Base-by-base conservation (phyloP, 2,888 invertebrate species). In the Crematogaster levior region DNA sequence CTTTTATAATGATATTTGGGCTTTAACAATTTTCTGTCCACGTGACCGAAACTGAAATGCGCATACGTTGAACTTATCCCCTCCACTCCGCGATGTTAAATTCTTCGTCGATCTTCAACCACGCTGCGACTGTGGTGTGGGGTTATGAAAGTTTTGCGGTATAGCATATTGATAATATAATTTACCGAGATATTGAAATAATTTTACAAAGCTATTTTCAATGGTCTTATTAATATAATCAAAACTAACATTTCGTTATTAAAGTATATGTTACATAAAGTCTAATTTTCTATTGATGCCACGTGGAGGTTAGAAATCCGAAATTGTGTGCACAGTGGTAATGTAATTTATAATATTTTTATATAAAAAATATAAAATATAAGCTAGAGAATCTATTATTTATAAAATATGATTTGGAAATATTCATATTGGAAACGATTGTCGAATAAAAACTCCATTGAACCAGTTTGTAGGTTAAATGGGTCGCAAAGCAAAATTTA, bases 401-500 rank as follows among this genome's bases (percentile, higher is more conserved):
- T 53, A 24, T 37, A 21, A 37, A 9, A 40, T 24, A 18, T 15
- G 43, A 21, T 40, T 40, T 30, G 15, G 3, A 37, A 48, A 37
- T 15, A 24, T 34, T 40, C 21, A 15, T 18, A 1, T 60, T 65
- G 4, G 1, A 9, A 48, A 12, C 6, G 5, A 3, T 30, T 9
- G 34, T 48, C 5, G 30, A 73, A 27, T 75, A n/a, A 0, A 40
- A 65, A 37, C 24, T 0, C 21, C n/a, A 24, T 81, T 63, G 3
- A 24, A 43, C n/a, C 6, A 30, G 18, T 56, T 72, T 65, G 9
- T 30, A 77, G 70, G 12, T 4, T 58, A 82, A 61, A 98, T 98
- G 98, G 98, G 98, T 86, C 96, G 98, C 58, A 98, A 98, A 95
- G 98, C 97, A 5, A 97, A 97, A 92, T 98, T 97, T 93, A 96